Percentiles rank a stretch among this genome's conserved stretches.
phyloP scores from a whole-genome alignment of 2,888 invertebrate species.

The Saturnia japonica region DNA sequence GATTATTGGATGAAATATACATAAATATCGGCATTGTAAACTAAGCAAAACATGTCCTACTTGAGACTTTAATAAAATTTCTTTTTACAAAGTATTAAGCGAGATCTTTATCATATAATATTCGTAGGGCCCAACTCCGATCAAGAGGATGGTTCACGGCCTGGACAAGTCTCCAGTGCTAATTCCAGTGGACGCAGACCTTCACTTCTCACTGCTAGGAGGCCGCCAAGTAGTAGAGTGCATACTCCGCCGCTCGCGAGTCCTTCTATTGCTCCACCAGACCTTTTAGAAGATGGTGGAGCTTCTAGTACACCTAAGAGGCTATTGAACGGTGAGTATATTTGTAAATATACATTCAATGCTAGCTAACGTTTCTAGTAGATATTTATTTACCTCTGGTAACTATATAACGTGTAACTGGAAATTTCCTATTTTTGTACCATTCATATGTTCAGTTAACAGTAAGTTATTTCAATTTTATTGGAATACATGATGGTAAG shows the following conservation, averaged over 20 bases:
- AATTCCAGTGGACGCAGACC: constrained; percentile 78
- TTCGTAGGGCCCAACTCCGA: constrained; percentile 85
- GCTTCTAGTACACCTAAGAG: constrained; percentile 90
- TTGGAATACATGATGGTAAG: too few relatives aligned
- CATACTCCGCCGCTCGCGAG: constrained; percentile 89
- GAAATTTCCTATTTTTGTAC: not conserved
- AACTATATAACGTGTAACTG: too few relatives aligned
- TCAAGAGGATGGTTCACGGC: constrained; percentile 88
- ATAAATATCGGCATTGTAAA: not conserved
- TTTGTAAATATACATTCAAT: not conserved
- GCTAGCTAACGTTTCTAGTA: not conserved
- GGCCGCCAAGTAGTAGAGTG: constrained; percentile 82
- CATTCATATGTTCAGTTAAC: not conserved
- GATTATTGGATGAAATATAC: too few relatives aligned
- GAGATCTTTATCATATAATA: not conserved
- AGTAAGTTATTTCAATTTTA: not conserved
- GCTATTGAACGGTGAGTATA: constrained; percentile 80
- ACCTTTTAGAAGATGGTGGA: constrained; percentile 88
- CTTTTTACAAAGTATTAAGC: not conserved
- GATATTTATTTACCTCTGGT: not conserved
- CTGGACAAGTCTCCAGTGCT: constrained; percentile 86
- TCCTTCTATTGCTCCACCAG: constrained; percentile 84
- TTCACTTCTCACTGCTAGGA: constrained; percentile 72
- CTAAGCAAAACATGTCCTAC: not conserved
- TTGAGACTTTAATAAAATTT: not conserved